Evolutionary conservation across 53 echinoderm and acorn worm genomes (phyloP).

Genomic region (Mesocentrotus franciscanus): DNA sequence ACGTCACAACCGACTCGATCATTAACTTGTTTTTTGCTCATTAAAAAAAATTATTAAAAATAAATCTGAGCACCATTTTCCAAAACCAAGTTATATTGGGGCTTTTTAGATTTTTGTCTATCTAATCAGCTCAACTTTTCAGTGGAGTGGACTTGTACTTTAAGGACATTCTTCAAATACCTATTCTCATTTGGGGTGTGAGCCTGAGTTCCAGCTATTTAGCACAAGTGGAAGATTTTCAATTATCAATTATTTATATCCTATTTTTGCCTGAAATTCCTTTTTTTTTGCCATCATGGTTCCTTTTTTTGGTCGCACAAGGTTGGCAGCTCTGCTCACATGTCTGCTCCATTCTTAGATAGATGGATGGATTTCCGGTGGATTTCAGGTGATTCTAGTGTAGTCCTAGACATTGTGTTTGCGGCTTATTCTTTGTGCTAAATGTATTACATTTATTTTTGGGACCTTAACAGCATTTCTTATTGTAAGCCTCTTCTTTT

Average conservation of each 20-base stretch:
- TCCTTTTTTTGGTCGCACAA: neutral
- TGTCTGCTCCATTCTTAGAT: neutral
- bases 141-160: too few relatives aligned
- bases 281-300: neutral
- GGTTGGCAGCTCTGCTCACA: neutral
- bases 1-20: too few relatives aligned
- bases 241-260: too few relatives aligned
- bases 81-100: too few relatives aligned
- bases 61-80: too few relatives aligned
- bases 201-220: neutral
- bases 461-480: neutral
- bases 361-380: neutral
- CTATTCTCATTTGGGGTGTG: neutral
- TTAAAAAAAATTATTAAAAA: too few relatives aligned
- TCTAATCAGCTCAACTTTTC: too few relatives aligned
- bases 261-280: neutral
- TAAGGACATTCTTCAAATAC: too few relatives aligned
- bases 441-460: neutral
- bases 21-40: too few relatives aligned
- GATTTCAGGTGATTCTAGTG: neutral
- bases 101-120: too few relatives aligned
- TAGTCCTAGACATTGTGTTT: neutral
- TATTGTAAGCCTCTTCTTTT: neutral
- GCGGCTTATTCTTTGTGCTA: neutral
- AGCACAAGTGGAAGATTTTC: neutral